phyloP scores from a whole-genome alignment of 2,797 vertebrate species.

The Lepus townsendii region DNA sequence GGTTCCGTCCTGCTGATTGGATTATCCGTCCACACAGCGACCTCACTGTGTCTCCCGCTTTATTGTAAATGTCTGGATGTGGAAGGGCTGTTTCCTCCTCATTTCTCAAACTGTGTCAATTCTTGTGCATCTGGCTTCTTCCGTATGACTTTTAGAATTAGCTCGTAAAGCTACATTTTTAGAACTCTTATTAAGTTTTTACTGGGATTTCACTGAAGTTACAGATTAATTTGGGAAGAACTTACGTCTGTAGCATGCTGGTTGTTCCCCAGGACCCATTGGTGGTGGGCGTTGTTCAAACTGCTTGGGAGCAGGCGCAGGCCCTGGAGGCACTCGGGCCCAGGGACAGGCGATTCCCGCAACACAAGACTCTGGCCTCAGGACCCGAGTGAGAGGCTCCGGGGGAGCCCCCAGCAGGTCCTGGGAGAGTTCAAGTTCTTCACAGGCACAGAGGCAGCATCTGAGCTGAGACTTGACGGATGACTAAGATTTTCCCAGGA shows the following conservation, averaged over 20 bases:
- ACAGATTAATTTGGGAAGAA: conserved; percentile 69
- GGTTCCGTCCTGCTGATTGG: neutral
- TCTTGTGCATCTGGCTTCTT: conserved; percentile 45
- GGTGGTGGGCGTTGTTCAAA: neutral
- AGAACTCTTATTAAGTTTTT: conserved; percentile 76
- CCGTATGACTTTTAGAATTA: conserved; percentile 70
- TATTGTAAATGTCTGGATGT: conserved; percentile 1
- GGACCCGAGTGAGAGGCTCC: neutral
- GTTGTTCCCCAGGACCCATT: conserved; percentile 56
- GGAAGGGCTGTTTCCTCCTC: neutral
- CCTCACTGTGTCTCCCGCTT: neutral
- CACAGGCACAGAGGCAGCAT: neutral
- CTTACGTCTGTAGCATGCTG: conserved; percentile 47
- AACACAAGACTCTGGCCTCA: neutral
- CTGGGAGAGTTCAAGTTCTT: neutral
- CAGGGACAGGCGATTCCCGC: neutral
- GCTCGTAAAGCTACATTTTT: conserved; percentile 73
- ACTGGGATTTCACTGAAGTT: conserved; percentile 70
- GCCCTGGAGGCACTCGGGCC: neutral
- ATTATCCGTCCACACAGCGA: conserved; percentile 1
- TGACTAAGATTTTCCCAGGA: conserved; percentile 56
- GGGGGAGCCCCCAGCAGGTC: neutral
- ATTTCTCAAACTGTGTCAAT: conserved; percentile 42
- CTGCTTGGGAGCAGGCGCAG: conserved; percentile 17
- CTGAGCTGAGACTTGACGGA: conserved; percentile 23